phyloP scores from a whole-genome alignment of 1,140 invertebrate species.

The Bombus huntii region DNA sequence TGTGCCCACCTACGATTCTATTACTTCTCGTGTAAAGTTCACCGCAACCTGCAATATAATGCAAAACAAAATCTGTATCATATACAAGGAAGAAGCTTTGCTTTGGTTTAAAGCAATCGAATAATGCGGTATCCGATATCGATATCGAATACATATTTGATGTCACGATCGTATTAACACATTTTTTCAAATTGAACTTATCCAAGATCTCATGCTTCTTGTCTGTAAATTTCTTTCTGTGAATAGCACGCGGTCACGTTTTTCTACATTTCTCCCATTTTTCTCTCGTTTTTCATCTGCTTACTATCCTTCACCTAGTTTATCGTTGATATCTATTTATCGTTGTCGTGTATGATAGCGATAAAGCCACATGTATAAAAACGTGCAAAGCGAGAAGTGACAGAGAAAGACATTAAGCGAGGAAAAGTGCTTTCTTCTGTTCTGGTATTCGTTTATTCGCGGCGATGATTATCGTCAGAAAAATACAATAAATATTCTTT shows the following conservation, averaged over 20 bases:
- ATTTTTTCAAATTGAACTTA: not conserved
- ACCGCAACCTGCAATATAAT: slow-evolving; percentile 88
- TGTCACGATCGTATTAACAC: not conserved
- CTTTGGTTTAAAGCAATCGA: not conserved
- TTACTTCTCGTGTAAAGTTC: slow-evolving; percentile 93
- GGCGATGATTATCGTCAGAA: too few relatives aligned
- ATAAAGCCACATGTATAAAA: not conserved
- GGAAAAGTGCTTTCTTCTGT: not conserved
- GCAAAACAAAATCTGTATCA: slow-evolving; percentile 61
- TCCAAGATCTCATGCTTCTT: not conserved
- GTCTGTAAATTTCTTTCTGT: too few relatives aligned
- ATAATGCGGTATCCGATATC: not conserved
- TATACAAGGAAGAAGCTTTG: not conserved
- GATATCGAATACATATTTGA: not conserved
- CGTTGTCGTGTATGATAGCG: too few relatives aligned
- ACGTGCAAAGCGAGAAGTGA: slow-evolving; percentile 17
- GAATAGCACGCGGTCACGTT: not conserved
- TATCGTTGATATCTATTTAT: not conserved
- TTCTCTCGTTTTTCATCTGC: not conserved
- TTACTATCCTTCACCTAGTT: not conserved
- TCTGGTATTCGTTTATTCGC: too few relatives aligned
- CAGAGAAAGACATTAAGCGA: not conserved
- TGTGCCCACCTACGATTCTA: slow-evolving; percentile 95
- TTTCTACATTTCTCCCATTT: not conserved
- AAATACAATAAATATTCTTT: too few relatives aligned